Conservation (phyloP, 2,888 invertebrate species). For the Lepetodrilus schrolli region DNA sequence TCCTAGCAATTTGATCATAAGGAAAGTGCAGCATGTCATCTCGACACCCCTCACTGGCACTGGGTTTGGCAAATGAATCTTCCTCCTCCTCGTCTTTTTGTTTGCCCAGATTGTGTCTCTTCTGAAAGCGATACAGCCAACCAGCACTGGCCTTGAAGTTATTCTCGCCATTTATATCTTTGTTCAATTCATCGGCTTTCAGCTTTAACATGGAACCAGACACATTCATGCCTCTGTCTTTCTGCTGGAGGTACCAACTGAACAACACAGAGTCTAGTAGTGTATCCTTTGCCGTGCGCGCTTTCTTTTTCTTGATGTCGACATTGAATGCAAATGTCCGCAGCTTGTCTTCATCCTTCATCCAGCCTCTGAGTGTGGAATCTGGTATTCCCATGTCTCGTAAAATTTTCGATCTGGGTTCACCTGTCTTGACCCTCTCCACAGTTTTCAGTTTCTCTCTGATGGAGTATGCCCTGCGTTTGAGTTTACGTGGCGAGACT, state of each 20-base stretch:
- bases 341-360: conserved; percentile 20
- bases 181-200: conserved; percentile 16
- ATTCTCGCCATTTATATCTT: conserved; percentile 21
- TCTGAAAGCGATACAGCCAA: conserved; percentile 13
- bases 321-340: conserved; percentile 14
- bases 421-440: background rate
- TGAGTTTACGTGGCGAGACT: background rate
- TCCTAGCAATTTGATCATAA: conserved; percentile 5
- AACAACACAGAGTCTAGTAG: background rate
- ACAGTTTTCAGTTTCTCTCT: conserved; percentile 12
- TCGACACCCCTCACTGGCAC: background rate
- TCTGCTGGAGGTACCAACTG: conserved; percentile 15
- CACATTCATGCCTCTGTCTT: conserved; percentile 11
- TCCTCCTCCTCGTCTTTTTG: conserved; percentile 4
- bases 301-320: conserved; percentile 13
- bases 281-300: conserved; percentile 3
- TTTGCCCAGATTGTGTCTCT: conserved; percentile 4
- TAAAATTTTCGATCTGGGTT: conserved; percentile 14
- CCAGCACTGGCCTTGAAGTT: conserved; percentile 20
- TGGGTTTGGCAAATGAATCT: background rate
- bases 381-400: conserved; percentile 11
- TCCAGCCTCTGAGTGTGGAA: conserved; percentile 12
- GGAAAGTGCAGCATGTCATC: conserved; percentile 8
- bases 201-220: background rate
- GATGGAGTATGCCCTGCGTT: conserved; percentile 5